These are phyloP conservation scores for Tenrec ecaudatus DNA, from an alignment of 2,113 vertebrate genomes.

Conservation along the genomic window DNA sequence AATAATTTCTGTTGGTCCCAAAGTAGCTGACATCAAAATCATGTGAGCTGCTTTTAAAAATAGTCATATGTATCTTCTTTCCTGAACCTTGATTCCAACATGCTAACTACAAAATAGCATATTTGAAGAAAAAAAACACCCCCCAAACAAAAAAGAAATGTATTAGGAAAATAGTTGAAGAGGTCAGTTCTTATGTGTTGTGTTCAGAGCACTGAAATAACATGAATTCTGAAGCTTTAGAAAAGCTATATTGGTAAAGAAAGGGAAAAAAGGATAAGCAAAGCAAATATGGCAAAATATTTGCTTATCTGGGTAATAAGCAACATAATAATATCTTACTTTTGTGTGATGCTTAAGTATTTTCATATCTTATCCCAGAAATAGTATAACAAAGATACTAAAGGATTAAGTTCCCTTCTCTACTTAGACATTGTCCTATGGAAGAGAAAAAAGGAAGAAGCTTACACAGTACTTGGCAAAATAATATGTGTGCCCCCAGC, in stretches of 20 bases:
- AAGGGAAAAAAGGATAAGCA: not conserved
- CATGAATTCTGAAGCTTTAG: not conserved
- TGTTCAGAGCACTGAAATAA: not conserved
- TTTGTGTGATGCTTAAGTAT: not conserved
- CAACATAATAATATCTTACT: not conserved
- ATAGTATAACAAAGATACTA: not conserved
- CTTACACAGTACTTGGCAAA: not conserved
- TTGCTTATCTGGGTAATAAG: not conserved
- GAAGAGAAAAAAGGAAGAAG: conserved; percentile 9
- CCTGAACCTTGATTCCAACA: conserved; percentile 15
- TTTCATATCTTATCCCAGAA: not conserved
- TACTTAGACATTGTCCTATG: not conserved
- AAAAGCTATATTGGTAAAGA: not conserved
- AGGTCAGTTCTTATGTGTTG: not conserved
- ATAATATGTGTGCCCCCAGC: not conserved
- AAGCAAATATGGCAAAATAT: not conserved
- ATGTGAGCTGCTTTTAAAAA: not conserved
- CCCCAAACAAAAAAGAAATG: no score
- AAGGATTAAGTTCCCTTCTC: not conserved
- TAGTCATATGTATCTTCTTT: not conserved
- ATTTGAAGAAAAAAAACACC: not conserved
- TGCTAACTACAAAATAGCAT: not conserved
- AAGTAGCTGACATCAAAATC: conserved; percentile 21
- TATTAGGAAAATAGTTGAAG: not conserved
- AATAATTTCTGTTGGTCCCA: conserved; percentile 45